phyloP scores from a whole-genome alignment of 1,140 invertebrate species.

The Nixonia krombeini region DNA sequence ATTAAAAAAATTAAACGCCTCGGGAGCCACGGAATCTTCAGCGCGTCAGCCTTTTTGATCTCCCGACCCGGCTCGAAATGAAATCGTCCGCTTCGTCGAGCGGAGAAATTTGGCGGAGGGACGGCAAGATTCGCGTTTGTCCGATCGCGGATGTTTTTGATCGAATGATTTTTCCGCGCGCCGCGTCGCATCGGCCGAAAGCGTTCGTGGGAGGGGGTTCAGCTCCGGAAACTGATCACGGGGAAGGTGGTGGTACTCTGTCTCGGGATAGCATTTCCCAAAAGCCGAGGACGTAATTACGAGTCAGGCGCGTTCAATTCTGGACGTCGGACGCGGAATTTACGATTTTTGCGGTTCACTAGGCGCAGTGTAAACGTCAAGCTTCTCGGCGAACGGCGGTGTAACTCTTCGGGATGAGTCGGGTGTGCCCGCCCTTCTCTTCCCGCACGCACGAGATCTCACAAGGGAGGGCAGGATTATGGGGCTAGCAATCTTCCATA shows the following conservation, averaged over 20 bases:
- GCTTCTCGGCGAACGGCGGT: constrained; percentile 11
- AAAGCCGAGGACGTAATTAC: no score
- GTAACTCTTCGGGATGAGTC: constrained; percentile 21
- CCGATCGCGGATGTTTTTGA: no score
- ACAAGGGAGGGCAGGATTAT: constrained; percentile 43
- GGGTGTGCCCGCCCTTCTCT: constrained; percentile 23
- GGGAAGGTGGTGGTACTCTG: no score
- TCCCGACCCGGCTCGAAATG: constrained; percentile 40
- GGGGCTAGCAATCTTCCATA: constrained; percentile 48
- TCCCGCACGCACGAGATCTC: constrained; percentile 28
- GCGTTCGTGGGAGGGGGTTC: no score
- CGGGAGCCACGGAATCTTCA: constrained; percentile 27
- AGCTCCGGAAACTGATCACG: no score
- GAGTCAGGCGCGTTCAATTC: neutral
- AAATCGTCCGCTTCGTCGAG: constrained; percentile 52
- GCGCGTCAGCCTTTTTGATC: constrained; percentile 52
- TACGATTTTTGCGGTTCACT: constrained; percentile 2
- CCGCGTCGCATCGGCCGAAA: no score
- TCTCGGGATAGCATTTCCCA: no score
- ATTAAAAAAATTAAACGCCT: constrained; percentile 61
- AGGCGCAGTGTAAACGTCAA: constrained; percentile 17
- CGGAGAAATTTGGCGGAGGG: constrained; percentile 32
- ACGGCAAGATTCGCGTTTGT: no score
- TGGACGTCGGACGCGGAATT: neutral
- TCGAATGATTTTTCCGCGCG: no score